phyloP scores from a whole-genome alignment of 2,888 invertebrate genomes.

The Lasioglossum villosulum region DNA sequence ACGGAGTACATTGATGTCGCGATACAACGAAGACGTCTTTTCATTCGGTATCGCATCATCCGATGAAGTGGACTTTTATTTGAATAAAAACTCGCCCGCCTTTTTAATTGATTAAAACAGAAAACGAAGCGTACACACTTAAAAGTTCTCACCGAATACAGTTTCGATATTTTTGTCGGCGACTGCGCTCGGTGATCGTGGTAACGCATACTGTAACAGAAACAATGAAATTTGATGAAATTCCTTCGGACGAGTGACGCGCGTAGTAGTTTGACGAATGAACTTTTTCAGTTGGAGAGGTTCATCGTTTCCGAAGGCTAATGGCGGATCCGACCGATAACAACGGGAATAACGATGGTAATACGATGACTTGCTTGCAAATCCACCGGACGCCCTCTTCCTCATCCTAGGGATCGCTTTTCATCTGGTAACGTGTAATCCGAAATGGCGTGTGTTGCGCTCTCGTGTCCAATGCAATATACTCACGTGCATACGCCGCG shows the following conservation, averaged over 20 bases:
- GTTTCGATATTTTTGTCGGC: not conserved
- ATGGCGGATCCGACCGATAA: conserved; percentile 20
- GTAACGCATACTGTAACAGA: not conserved
- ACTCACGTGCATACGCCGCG: conserved; percentile 62
- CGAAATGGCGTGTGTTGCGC: conserved; percentile 68
- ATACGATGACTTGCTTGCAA: conserved; percentile 52
- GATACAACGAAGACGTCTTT: not conserved
- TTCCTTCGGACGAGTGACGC: not conserved
- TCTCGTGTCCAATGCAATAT: conserved; percentile 70
- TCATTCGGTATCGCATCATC: not conserved
- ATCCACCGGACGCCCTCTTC: conserved; percentile 38
- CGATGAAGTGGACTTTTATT: not conserved
- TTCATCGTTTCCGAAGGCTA: not conserved
- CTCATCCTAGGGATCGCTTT: conserved; percentile 52
- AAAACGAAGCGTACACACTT: not conserved
- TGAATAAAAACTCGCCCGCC: not conserved
- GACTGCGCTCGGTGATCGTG: not conserved
- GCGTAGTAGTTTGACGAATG: not conserved
- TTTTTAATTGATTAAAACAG: conserved; percentile 1
- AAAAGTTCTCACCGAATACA: not conserved
- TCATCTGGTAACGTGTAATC: conserved; percentile 65
- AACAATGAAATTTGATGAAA: conserved; percentile 1
- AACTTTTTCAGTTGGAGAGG: not conserved
- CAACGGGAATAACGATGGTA: conserved; percentile 33
- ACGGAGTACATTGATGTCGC: not conserved